Conservation (phyloP, 1,140 invertebrate species). For the Drosophila suzukii region DNA sequence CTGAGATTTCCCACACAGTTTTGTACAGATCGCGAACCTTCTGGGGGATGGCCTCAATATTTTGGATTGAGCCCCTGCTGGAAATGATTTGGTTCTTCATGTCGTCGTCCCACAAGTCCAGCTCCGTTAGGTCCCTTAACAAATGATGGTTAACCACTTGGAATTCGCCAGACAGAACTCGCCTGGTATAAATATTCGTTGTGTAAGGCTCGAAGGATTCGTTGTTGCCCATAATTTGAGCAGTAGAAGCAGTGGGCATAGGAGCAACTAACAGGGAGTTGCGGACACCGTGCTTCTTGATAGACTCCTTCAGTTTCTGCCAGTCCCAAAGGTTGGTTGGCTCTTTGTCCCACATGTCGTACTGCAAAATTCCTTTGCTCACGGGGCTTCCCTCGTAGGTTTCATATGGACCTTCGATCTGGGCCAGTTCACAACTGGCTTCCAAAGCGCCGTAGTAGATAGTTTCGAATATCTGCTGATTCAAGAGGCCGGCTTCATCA, state of each 20-base stretch:
- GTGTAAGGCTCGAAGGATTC: constrained; percentile 99
- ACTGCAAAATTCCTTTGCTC: constrained; percentile 98
- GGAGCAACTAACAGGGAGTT: constrained; percentile 98
- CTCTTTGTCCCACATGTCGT: constrained; percentile 98
- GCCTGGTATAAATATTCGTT: constrained; percentile 97
- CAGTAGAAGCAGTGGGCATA: constrained; percentile 99
- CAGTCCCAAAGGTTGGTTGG: constrained; percentile 97
- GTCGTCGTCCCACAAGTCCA: constrained; percentile 96
- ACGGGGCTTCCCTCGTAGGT: constrained; percentile 96
- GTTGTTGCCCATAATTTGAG: constrained; percentile 99
- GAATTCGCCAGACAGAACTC: constrained; percentile 96
- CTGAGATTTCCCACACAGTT: constrained; percentile 99
- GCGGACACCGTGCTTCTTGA: constrained; percentile 95
- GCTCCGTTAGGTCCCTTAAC: constrained; percentile 95
- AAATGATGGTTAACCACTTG: constrained; percentile 99
- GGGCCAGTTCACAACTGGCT: constrained; percentile 97
- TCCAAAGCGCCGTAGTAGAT: constrained; percentile 99
- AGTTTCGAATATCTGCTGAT: constrained; percentile 99
- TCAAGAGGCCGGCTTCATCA: constrained; percentile 93
- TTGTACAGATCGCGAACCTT: constrained; percentile 97
- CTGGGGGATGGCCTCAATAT: constrained; percentile 94
- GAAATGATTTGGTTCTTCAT: constrained; percentile 98
- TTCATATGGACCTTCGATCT: constrained; percentile 94
- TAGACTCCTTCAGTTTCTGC: constrained; percentile 92
- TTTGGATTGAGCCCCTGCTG: constrained; percentile 96